Base-by-base conservation (phyloP, 2,888 invertebrate species). In the Lepidocyrtinus sp. region DNA sequence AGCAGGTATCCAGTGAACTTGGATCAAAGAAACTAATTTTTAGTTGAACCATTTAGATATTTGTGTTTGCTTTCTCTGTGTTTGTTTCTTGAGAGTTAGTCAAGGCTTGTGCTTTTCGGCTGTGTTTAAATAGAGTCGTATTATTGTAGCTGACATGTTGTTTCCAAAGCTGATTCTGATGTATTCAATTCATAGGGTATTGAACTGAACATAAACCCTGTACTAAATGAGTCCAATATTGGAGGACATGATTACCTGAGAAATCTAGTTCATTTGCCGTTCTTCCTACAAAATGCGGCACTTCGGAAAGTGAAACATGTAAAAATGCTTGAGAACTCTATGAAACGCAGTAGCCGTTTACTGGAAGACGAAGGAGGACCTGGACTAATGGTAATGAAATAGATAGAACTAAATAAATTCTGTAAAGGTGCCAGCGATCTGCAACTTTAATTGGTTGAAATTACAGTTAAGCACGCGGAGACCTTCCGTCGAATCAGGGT, bases 251-350 rank as follows among this genome's bases (percentile, higher is more conserved):
- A 80, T 62, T 80, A 78, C 63, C 89, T 90, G 84, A 92, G 96
- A 83, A 99, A 99, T 89, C 94, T 99, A 91, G 97, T 99, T 24
- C 99, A 98, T 89, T 91, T 99, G 87, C 99, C 99, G 0, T 99
- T 99, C 90, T 99, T 97, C 89, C 91, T 99, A 77, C 99, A 99
- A 90, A 98, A 98, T 90, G 97, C 98, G 0, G 98, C 97, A 9
- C 89, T 99, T 81, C 92, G 97, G 0, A 93, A 96, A 87, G 95
- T 96, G 1, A 95, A 96, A 89, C 86, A 86, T 61, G 87, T 87
- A 21, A 87, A 87, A 75, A 85, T 86, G 84, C 50, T 87, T 24
- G 85, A 86, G 67, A 84, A 80, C 69, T 70, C 85, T 15, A 82
- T 83, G 64, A 86, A 86, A 50, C 74, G 85, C 19, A 81, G 82